Evolutionary conservation across 2,888 invertebrate species (phyloP), one percentile per base, ranked within the genome.

Genomic region (Phania funesta): DNA sequence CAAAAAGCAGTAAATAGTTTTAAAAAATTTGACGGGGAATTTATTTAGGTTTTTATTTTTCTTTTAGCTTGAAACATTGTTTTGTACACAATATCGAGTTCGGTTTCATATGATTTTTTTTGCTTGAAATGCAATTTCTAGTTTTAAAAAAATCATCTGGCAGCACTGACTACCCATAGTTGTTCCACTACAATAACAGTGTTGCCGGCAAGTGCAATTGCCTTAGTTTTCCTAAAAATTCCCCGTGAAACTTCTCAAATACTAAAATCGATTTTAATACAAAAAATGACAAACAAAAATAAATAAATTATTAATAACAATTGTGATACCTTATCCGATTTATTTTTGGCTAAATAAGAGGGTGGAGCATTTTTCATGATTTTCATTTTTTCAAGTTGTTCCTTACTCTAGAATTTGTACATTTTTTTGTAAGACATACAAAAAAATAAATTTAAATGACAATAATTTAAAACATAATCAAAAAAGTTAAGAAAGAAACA

Each of bases 351-450:
- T 91, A 95, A 92, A 93, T 96, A 94, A 86, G 96, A 97, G 65
- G 97, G 96, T 87, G 96, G 96, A 85, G 96, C 96, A 93, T 95
- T 94, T 91, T 96, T 94, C 87, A 97, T 93, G 89, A 94, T 94
- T 91, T 95, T 93, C 92, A 97, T 94, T 91, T 95, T 94, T 90
- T 89, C 90, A 88, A 90, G 89, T 86, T 89, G 88, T 86, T 90
- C 90, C 88, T 89, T 92, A 87, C 96, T 96, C 97, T 97, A 78
- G 70, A 56, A 52, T 50, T 58, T 64, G 24, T 41, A 7, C 48
- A 29, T 32, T 16, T n/a, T 67, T 76, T 78, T 73, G 70, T 35
- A 62, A 70, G 67, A 58, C 82, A 78, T 79, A 80, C 62, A 64
- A 71, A 65, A 62, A 76, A 65, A 83, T 68, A 44, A 48, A 35